Evolutionary conservation across 2,797 vertebrate genomes (phyloP).

Genomic region (Molossus molossus): DNA sequence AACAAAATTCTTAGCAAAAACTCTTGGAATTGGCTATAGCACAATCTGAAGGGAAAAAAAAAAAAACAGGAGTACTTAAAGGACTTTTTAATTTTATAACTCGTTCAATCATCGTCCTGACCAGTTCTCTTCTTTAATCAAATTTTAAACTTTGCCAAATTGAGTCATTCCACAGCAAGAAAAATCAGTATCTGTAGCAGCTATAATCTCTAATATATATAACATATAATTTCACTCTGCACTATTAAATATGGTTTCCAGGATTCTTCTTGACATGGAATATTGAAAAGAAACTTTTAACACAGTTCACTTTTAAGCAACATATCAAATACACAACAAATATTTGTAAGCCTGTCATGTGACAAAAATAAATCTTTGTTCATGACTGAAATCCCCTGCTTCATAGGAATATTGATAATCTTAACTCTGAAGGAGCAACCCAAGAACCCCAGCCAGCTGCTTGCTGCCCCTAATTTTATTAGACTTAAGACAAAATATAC

Average conservation of each 20-base stretch:
- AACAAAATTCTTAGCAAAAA: slow-evolving; percentile 73
- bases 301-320: slow-evolving; percentile 81
- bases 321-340: slow-evolving; percentile 84
- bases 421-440: slow-evolving; percentile 68
- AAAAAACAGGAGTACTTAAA: slow-evolving; percentile 2
- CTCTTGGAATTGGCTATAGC: slow-evolving; percentile 82
- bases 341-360: slow-evolving; percentile 82
- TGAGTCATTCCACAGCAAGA: slow-evolving; percentile 56
- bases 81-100: slow-evolving; percentile 22
- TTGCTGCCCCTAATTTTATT: slow-evolving; percentile 65
- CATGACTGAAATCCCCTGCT: slow-evolving; percentile 72
- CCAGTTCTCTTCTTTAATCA: slow-evolving; percentile 57
- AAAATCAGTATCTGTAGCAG: slow-evolving; percentile 67
- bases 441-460: slow-evolving; percentile 71
- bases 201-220: slow-evolving; percentile 73
- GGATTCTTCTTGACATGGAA: slow-evolving; percentile 70
- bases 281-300: slow-evolving; percentile 75
- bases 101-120: slow-evolving; percentile 30
- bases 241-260: slow-evolving; percentile 69
- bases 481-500: slow-evolving; percentile 72
- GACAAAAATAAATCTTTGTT: slow-evolving; percentile 71
- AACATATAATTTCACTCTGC: slow-evolving; percentile 66
- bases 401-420: slow-evolving; percentile 56
- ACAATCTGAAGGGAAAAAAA: slow-evolving; percentile 60
- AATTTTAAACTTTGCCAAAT: slow-evolving; percentile 67